phyloP scores from a whole-genome alignment of 1,140 invertebrate species.

The Caenorhabditis briggsae region DNA sequence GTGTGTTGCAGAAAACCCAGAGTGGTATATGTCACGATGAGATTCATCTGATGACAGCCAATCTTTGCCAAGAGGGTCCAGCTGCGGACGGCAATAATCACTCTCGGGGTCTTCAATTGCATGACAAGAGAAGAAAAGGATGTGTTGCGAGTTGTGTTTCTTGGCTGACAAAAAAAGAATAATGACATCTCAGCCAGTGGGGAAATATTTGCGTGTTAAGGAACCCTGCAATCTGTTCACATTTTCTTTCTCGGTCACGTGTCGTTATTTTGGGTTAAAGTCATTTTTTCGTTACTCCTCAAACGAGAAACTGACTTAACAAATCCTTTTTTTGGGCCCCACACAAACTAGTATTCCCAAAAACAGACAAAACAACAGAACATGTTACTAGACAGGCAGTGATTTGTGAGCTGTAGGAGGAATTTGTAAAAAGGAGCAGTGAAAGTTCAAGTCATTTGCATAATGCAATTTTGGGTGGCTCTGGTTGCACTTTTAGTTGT shows the following conservation, averaged over 20 bases:
- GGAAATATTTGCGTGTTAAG: constrained; percentile 50
- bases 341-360: neutral
- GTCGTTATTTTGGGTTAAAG: neutral
- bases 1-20: neutral
- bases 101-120: constrained; percentile 34
- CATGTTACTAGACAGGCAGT: neutral
- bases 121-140: constrained; percentile 45
- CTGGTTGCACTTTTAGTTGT: constrained; percentile 16
- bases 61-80: neutral
- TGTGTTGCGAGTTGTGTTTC: constrained; percentile 23
- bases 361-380: constrained; percentile 20
- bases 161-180: constrained; percentile 26
- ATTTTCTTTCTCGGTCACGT: constrained; percentile 11
- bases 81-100: constrained; percentile 51
- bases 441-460: constrained; percentile 35
- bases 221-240: constrained; percentile 26
- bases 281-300: neutral
- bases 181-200: neutral
- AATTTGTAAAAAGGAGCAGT: neutral
- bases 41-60: constrained; percentile 51
- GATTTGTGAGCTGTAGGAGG: no score
- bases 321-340: neutral
- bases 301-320: neutral
- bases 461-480: constrained; percentile 21
- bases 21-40: constrained; percentile 33